phyloP scores from a whole-genome alignment of 2,797 vertebrate species.

The Delichon dasypus region DNA sequence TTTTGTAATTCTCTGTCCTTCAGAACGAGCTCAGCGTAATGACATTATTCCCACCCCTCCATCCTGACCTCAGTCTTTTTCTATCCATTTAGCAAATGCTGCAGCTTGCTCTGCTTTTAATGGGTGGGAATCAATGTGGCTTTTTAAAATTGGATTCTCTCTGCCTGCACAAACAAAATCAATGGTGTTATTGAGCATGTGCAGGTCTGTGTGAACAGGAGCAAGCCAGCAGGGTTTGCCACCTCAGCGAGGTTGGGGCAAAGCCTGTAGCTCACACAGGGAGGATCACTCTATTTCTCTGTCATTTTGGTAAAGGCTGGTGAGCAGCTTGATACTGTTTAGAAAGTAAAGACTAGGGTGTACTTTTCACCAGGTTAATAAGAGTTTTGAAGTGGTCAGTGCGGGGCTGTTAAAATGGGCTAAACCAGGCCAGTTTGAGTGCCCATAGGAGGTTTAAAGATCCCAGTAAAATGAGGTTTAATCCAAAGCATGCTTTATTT shows the following conservation, averaged over 20 bases:
- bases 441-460: background rate
- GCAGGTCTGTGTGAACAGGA: slow-evolving; percentile 34
- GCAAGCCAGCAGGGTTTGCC: slow-evolving; percentile 23
- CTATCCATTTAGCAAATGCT: slow-evolving; percentile 58
- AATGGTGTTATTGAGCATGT: slow-evolving; percentile 62
- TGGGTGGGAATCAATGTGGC: slow-evolving; percentile 64
- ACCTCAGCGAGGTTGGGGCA: slow-evolving; percentile 6
- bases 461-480: background rate
- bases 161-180: slow-evolving; percentile 67
- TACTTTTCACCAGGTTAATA: background rate
- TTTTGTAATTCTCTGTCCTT: slow-evolving; percentile 24
- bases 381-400: background rate
- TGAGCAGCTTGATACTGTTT: background rate
- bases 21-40: background rate
- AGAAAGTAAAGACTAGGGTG: background rate
- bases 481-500: background rate
- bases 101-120: slow-evolving; percentile 60
- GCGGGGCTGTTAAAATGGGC: background rate
- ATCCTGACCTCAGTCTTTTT: slow-evolving; percentile 48
- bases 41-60: slow-evolving; percentile 34
- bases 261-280: background rate
- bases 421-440: background rate
- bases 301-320: background rate
- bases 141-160: slow-evolving; percentile 64
- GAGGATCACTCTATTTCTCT: background rate